Conservation (phyloP, 2,888 invertebrate genomes). For the Apoda limacodes region DNA sequence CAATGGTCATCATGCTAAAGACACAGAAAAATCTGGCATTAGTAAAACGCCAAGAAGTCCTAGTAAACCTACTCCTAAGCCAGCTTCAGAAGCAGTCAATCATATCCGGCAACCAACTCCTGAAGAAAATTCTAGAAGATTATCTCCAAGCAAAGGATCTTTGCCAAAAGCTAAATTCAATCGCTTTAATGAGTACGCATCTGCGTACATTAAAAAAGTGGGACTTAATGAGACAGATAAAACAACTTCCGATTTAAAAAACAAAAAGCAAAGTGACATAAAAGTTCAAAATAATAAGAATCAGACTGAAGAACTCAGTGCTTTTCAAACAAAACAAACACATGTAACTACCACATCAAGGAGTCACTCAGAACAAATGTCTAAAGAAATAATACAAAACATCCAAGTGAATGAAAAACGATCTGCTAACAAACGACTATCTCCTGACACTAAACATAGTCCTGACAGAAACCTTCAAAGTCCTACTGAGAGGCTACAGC, state of each 20-base stretch:
- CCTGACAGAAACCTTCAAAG: slow-evolving; percentile 22
- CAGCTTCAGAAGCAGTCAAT: slow-evolving; percentile 30
- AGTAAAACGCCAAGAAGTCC: slow-evolving; percentile 38
- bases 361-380: slow-evolving; percentile 34
- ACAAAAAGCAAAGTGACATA: slow-evolving; percentile 17
- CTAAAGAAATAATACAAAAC: slow-evolving; percentile 42
- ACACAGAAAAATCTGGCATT: slow-evolving; percentile 25
- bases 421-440: too few species aligned
- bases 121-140: slow-evolving; percentile 46
- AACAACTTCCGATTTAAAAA: slow-evolving; percentile 28
- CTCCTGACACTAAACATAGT: slow-evolving; percentile 36
- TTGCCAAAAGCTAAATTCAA: slow-evolving; percentile 44
- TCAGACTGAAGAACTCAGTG: slow-evolving; percentile 19
- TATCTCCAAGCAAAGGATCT: slow-evolving; percentile 41
- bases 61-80: slow-evolving; percentile 33
- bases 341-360: slow-evolving; percentile 28
- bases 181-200: slow-evolving; percentile 57
- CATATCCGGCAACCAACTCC: slow-evolving; percentile 45
- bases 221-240: slow-evolving; percentile 48
- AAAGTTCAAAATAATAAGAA: too few species aligned
- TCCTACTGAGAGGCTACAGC: slow-evolving; percentile 25
- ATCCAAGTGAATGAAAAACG: slow-evolving; percentile 40
- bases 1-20: slow-evolving; percentile 37
- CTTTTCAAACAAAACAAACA: slow-evolving; percentile 24
- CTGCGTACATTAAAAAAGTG: slow-evolving; percentile 62